These are phyloP conservation scores for Ornithoptera alexandrae DNA, from an alignment of 2,888 invertebrate genomes.

Conservation along the genomic window DNA sequence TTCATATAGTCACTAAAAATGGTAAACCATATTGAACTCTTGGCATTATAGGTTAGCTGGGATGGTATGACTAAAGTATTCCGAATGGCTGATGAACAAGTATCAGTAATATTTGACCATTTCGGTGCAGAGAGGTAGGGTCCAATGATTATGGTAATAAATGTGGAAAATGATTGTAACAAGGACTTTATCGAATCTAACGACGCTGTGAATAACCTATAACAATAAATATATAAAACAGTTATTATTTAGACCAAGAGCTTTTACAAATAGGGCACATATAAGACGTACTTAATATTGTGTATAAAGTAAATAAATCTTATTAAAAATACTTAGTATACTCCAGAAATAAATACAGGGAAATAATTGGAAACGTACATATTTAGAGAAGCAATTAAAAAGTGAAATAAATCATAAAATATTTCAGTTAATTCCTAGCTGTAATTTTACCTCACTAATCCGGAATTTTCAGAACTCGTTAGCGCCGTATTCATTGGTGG, in stretches of 20 bases:
- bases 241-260: constrained; percentile 21
- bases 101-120: constrained; percentile 54
- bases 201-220: constrained; percentile 75
- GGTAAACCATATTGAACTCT: constrained; percentile 60
- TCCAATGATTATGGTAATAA: constrained; percentile 55
- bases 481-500: constrained; percentile 72
- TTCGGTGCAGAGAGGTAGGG: constrained; percentile 50
- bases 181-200: constrained; percentile 57
- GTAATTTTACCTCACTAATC: constrained; percentile 73
- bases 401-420: neutral
- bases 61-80: constrained; percentile 49
- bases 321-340: constrained; percentile 1
- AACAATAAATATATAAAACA: constrained; percentile 62
- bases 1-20: constrained; percentile 69
- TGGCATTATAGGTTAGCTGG: constrained; percentile 45
- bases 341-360: neutral
- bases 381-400: neutral
- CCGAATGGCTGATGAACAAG: constrained; percentile 46
- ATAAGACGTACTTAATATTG: neutral
- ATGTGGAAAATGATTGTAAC: constrained; percentile 55
- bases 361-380: neutral
- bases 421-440: neutral
- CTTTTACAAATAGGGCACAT: neutral
- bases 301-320: neutral
- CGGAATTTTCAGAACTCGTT: constrained; percentile 78